Percentiles rank a stretch among this genome's conserved stretches.
phyloP scores from a whole-genome alignment of 1,140 invertebrate species.

The Zaprionus kolodkinae region DNA sequence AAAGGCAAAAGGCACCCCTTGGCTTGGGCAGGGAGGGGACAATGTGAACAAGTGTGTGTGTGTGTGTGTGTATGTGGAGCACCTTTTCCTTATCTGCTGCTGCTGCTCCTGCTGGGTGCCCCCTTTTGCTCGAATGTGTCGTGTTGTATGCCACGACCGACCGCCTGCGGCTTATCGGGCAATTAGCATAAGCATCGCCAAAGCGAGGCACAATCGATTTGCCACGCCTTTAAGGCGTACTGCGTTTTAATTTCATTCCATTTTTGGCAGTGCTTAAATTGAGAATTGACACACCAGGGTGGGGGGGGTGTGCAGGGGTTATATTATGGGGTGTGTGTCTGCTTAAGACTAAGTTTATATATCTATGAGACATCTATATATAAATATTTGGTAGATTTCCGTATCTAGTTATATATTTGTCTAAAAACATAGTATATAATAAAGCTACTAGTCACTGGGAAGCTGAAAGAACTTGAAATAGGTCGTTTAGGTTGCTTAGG shows the following conservation, averaged over 20 bases:
- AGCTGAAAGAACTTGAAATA: too few species aligned
- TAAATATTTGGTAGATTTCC: too few species aligned
- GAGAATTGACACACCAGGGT: background rate
- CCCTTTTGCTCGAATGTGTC: conserved; percentile 12
- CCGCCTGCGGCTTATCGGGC: conserved; percentile 52
- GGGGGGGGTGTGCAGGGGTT: too few species aligned
- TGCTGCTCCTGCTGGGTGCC: background rate
- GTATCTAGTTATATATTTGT: too few species aligned
- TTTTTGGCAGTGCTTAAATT: background rate
- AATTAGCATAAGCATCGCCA: conserved; percentile 66
- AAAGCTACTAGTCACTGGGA: too few species aligned
- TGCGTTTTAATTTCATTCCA: background rate
- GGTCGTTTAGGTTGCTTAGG: too few species aligned
- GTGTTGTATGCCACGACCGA: conserved; percentile 31
- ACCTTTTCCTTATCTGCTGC: background rate
- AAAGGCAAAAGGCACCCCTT: conserved; percentile 1
- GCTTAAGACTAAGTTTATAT: background rate
- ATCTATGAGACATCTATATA: background rate
- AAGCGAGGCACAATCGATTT: conserved; percentile 32
- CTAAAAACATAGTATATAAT: too few species aligned
- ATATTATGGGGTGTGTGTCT: background rate
- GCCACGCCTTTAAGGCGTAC: conserved; percentile 8
- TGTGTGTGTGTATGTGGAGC: background rate
- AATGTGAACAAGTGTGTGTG: too few species aligned
- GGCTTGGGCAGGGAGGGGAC: too few species aligned